Evolutionary conservation across 1,140 invertebrate species (phyloP), one percentile per base, ranked within the genome.

Genomic region (Aethina tumida): DNA sequence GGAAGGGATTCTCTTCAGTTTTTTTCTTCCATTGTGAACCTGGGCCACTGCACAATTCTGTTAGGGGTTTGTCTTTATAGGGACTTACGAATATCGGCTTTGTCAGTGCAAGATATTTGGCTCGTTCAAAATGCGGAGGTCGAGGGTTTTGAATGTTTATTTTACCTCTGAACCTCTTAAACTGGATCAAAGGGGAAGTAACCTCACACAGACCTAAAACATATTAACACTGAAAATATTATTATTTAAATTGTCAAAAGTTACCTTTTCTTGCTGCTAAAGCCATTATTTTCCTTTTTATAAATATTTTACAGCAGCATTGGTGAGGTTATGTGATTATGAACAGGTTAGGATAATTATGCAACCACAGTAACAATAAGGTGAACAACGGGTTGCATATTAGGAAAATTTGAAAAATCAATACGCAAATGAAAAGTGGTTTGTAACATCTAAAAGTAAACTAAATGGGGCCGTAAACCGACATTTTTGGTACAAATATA

Each of bases 121-220:
- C 71, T 39, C 72, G 71, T 42, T 72, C 66, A 53, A 72, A 81
- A 57, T 81, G 75, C 12, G 75, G 74, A 33, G 68, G 61, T 57
- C 68, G 69, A 1, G 82, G 83, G 42, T 68, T 76, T 55, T 81
- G 75, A 28, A 85, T 73, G 53, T 85, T 84, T 18, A 85, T 79
- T 62, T 81, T 84, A 1, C 71, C 70, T 13, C 74, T 65, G 52
- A 72, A 81, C 45, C 82, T 66, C 53, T 74, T 73, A 9, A 72
- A 68, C 42, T 78, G 69, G 10, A 45, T 24, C 9, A 52, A 21
- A 4, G 45, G 46, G n/a, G 24, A 41, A n/a, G 41, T 10, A 5
- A 28, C 13, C 22, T 49, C 34, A 13, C 45, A 44, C 5, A n/a
- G n/a, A n/a, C n/a, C n/a, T n/a, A n/a, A n/a, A n/a, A n/a, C n/a